Evolutionary conservation across 2,888 invertebrate genomes (phyloP), one percentile per base, ranked within the genome.

Genomic region (Meta bourneti): DNA sequence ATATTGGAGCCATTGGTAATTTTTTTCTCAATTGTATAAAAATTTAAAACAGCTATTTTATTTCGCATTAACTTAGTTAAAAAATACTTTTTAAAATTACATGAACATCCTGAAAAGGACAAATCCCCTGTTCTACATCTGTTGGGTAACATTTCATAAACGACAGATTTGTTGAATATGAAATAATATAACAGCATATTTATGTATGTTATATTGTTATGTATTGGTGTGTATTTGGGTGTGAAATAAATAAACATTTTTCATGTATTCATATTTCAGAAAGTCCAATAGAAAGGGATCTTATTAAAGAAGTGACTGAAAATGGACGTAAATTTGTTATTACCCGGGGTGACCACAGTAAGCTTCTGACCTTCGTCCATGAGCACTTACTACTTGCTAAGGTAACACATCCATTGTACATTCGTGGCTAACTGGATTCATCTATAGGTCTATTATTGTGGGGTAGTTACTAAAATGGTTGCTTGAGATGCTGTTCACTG

Each of bases 321-420:
- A 96, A 97, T 93, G 96, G 96, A 49, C 95, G 96, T 5, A 96
- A 96, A 93, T 97, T 97, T 93, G 93, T 93, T 20, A 96, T 97
- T 16, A 97, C 97, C 0, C 96, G 97, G 79, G 98, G 98, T 0
- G 98, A 98, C 95, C 98, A 98, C 94, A 96, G 97, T 0, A 96
- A 96, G 0, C 94, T 99, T 4, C 95, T 99, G 94, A 95, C 95
- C n/a, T 95, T 96, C 51, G 97, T 97, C 0, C 96, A 96, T 84
- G 95, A 96, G 7, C 96, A 97, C 94, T 95, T 99, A 20, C 94
- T 95, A 0, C 96, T 96, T 94, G 98, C 99, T 0, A 95, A 96
- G 94, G 96, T 95, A 93, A 77, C 0, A 77, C 0, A 19, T 71
- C n/a, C 61, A 13, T 81, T 69, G 1, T 34, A 34, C 4, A 34